phyloP scores from a whole-genome alignment of 1,140 invertebrate genomes.

The Polyergus mexicanus region DNA sequence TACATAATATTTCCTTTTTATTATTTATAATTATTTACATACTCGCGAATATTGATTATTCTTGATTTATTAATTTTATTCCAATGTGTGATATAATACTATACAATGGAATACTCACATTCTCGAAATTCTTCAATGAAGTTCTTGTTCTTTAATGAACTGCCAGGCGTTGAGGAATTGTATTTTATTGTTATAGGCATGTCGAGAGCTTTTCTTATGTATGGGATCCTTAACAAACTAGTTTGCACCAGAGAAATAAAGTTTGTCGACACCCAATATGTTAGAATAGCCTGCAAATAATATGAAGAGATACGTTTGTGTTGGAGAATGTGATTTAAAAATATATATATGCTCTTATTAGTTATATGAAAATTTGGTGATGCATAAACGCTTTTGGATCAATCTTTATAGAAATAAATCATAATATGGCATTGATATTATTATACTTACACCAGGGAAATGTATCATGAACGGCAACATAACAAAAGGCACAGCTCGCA shows the following conservation, averaged over 20 bases:
- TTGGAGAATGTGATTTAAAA: not conserved
- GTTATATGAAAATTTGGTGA: not conserved
- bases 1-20: not conserved
- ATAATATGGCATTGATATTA: not conserved
- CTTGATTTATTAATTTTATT: not conserved
- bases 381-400: not conserved
- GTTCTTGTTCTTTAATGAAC: slow-evolving; percentile 89
- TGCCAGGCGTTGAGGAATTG: slow-evolving; percentile 81
- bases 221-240: slow-evolving; percentile 91
- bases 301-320: not conserved
- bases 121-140: slow-evolving; percentile 94
- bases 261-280: slow-evolving; percentile 97
- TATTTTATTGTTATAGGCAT: slow-evolving; percentile 90
- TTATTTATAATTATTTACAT: slow-evolving; percentile 10
- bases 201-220: slow-evolving; percentile 92
- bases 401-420: not conserved
- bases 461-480: slow-evolving; percentile 95
- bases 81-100: not conserved
- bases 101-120: slow-evolving; percentile 88
- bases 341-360: not conserved
- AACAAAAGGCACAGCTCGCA: slow-evolving; percentile 92
- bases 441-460: slow-evolving; percentile 92
- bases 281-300: slow-evolving; percentile 91
- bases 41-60: not conserved
- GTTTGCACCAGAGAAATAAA: slow-evolving; percentile 95